phyloP scores from a whole-genome alignment of 2,113 vertebrate species.

The Excalfactoria chinensis region DNA sequence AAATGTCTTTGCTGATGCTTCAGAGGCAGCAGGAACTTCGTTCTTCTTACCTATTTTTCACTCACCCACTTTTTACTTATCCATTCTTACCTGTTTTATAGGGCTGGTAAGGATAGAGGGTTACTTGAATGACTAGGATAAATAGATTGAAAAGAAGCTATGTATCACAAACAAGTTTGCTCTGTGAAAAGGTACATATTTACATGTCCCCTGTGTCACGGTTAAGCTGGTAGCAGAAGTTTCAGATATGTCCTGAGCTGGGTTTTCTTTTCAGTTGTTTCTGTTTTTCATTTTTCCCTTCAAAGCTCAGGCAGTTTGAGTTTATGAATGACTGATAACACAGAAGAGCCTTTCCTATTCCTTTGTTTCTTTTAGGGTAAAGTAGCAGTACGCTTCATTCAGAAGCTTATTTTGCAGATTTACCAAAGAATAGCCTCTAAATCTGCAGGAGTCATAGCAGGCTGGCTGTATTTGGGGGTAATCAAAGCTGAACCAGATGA shows the following conservation, averaged over 20 bases:
- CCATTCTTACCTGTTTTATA: not conserved
- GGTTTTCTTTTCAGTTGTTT: not conserved
- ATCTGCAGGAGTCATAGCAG: conserved; percentile 1
- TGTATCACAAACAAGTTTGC: not conserved
- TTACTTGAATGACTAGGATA: not conserved
- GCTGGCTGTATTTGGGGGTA: conserved; percentile 8
- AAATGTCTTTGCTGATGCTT: not conserved
- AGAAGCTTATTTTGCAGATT: conserved; percentile 36
- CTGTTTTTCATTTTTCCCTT: not conserved
- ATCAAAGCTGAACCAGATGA: conserved; percentile 32
- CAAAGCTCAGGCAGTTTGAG: not conserved
- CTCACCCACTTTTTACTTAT: not conserved
- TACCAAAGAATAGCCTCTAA: not conserved
- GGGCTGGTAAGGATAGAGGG: not conserved
- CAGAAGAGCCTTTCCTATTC: not conserved
- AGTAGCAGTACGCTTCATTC: not conserved
- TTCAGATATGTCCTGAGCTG: not conserved
- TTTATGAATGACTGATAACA: conserved; percentile 22
- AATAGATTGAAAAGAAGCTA: not conserved
- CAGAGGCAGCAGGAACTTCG: not conserved
- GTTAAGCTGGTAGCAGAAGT: not conserved
- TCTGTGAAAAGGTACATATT: not conserved
- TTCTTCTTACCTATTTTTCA: not conserved
- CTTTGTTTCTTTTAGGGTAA: not conserved
- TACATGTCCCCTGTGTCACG: not conserved